A percentile compares a stretch with the other conserved stretches of the same genome.
phyloP scores from a whole-genome alignment of 2,888 invertebrate genomes.

The Ormyrus rosae region DNA sequence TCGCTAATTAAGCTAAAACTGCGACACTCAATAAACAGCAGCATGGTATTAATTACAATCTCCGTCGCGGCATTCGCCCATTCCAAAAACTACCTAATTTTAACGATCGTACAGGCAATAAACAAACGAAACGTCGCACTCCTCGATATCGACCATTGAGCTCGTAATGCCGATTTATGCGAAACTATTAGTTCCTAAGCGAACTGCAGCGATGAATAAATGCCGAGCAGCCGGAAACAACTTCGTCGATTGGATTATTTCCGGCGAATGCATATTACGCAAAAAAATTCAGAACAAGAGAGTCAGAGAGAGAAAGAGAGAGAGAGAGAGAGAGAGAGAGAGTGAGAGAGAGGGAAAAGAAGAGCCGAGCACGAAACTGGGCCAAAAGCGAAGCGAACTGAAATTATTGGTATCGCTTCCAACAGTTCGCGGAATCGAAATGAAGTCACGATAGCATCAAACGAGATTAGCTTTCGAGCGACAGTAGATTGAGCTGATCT shows the following conservation, averaged over 20 bases:
- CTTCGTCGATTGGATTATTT: slow-evolving; percentile 36
- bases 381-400: slow-evolving; percentile 52
- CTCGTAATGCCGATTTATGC: slow-evolving; percentile 4
- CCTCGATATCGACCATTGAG: not conserved
- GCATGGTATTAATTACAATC: too few relatives aligned
- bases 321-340: not conserved
- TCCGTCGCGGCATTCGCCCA: too few relatives aligned
- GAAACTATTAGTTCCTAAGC: slow-evolving; percentile 20
- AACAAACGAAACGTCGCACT: too few relatives aligned
- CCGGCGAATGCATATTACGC: slow-evolving; percentile 31
- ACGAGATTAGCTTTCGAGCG: slow-evolving; percentile 56
- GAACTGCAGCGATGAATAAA: slow-evolving; percentile 11
- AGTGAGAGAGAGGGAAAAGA: slow-evolving; percentile 8
- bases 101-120: too few relatives aligned
- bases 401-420: slow-evolving; percentile 61
- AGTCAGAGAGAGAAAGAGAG: not conserved
- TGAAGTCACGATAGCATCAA: slow-evolving; percentile 59
- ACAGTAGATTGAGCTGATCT: slow-evolving; percentile 45
- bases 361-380: slow-evolving; percentile 52
- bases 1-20: too few relatives aligned
- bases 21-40: too few relatives aligned
- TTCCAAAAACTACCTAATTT: too few relatives aligned
- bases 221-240: slow-evolving; percentile 48
- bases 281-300: not conserved
- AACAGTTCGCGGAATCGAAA: slow-evolving; percentile 56